Evolutionary conservation across 2,888 invertebrate genomes (phyloP).

Genomic region (Leptothorax acervorum): DNA sequence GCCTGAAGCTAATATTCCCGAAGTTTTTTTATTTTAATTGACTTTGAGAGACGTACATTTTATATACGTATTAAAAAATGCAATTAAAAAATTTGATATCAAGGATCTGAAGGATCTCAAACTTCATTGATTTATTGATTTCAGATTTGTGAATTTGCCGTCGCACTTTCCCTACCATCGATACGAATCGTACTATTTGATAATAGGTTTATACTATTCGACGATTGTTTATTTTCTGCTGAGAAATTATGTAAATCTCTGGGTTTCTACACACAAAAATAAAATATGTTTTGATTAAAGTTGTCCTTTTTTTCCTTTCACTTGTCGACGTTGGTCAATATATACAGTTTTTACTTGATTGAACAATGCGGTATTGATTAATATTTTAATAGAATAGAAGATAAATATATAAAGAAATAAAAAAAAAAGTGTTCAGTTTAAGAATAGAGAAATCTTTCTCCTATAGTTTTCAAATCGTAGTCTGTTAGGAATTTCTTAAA

Average conservation of each 20-base stretch:
- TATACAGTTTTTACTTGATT: neutral
- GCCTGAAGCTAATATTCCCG: neutral
- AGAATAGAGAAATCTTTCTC: no score
- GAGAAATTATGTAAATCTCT: slow-evolving; percentile 12
- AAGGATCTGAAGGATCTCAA: neutral
- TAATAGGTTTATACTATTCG: neutral
- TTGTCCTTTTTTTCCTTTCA: neutral
- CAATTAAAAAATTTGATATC: neutral
- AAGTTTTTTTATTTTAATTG: neutral
- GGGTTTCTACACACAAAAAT: slow-evolving; percentile 17
- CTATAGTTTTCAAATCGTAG: neutral
- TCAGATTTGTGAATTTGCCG: neutral
- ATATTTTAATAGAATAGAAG: neutral
- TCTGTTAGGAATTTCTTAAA: neutral
- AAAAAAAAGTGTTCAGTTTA: neutral
- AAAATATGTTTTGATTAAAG: slow-evolving; percentile 29
- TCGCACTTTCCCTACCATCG: neutral
- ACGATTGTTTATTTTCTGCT: neutral
- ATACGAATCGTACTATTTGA: neutral
- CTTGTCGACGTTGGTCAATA: neutral
- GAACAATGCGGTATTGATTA: neutral
- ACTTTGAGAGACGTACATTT: neutral
- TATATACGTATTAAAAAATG: neutral
- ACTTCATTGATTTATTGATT: neutral
- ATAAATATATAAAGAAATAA: neutral